These are phyloP conservation scores for Urocolius indicus DNA, from an alignment of 2,113 vertebrate genomes.

Conservation along the genomic window DNA sequence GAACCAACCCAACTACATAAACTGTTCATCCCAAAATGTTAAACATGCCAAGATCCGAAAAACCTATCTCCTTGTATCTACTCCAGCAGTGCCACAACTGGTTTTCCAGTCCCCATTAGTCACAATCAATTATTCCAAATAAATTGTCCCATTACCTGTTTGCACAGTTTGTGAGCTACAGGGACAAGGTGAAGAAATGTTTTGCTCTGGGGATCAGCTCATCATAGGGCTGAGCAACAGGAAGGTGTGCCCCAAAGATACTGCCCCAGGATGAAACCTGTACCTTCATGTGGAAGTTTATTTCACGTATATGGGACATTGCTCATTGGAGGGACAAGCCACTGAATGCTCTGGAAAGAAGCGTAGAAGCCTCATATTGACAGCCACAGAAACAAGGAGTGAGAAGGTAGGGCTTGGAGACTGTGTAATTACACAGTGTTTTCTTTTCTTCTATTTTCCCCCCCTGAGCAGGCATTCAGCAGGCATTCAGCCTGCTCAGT, in stretches of 20 bases:
- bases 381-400: neutral
- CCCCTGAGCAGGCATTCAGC: neutral
- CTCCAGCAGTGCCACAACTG: neutral
- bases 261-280: neutral
- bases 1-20: constrained; percentile 35
- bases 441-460: neutral
- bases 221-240: neutral
- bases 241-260: neutral
- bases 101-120: neutral
- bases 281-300: neutral
- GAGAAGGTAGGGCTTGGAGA: neutral
- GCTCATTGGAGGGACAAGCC: rapidly evolving
- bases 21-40: constrained; percentile 19
- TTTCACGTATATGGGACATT: neutral
- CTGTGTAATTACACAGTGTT: neutral
- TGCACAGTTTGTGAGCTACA: neutral
- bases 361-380: neutral
- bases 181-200: neutral
- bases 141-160: neutral
- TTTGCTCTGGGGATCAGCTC: neutral
- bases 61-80: neutral
- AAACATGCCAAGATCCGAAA: constrained; percentile 10
- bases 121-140: neutral
- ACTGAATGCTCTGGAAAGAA: neutral
- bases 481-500: constrained; percentile 36